Evolutionary conservation across 35 echinoderm and acorn worm genomes (phyloP).

Genomic region (Hemicentrotus pulcherrimus): DNA sequence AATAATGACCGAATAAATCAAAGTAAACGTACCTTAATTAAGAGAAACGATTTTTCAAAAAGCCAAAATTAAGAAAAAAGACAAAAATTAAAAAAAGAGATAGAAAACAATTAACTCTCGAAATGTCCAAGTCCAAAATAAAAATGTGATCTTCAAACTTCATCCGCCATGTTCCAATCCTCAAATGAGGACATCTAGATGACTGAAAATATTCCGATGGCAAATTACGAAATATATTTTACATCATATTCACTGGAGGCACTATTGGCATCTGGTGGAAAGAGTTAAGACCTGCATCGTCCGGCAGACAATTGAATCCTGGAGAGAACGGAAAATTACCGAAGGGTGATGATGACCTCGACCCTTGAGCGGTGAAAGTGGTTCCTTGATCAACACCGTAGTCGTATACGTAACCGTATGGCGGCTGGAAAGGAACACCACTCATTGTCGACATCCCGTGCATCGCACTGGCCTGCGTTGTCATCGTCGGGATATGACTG

Average conservation of each 20-base stretch:
- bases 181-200: not conserved
- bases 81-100: no score
- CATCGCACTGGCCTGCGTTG: not conserved
- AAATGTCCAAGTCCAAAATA: not conserved
- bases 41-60: not conserved
- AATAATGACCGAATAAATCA: no score
- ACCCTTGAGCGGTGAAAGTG: not conserved
- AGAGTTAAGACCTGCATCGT: not conserved
- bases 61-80: not conserved
- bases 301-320: not conserved
- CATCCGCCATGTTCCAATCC: not conserved
- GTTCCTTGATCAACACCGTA: not conserved
- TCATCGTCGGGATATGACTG: not conserved
- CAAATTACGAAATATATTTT: not conserved
- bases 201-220: not conserved
- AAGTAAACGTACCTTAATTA: not conserved
- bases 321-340: not conserved
- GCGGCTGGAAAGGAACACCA: not conserved
- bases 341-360: not conserved
- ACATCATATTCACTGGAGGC: not conserved
- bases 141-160: not conserved
- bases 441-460: not conserved
- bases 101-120: not conserved
- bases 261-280: not conserved
- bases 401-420: not conserved